phyloP scores from a whole-genome alignment of 2,113 vertebrate species.

The Chiloscyllium plagiosum region DNA sequence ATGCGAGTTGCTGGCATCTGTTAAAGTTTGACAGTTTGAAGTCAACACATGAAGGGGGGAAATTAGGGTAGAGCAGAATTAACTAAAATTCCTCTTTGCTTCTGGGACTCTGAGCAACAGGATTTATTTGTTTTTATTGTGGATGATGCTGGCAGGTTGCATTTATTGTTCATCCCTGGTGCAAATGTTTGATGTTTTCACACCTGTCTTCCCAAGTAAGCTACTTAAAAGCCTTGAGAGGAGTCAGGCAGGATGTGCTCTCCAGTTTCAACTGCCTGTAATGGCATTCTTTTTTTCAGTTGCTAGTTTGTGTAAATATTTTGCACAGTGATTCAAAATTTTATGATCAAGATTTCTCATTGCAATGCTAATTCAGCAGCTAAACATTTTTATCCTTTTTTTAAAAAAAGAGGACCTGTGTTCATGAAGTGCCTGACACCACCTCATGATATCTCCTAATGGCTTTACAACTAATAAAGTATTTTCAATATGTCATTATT shows the following conservation, averaged over 20 bases:
- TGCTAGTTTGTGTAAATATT: neutral
- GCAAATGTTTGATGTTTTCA: neutral
- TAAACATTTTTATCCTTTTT: neutral
- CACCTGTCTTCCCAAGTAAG: neutral
- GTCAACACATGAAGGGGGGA: neutral
- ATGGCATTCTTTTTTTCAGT: neutral
- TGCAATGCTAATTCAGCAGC: neutral
- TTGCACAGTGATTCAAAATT: neutral
- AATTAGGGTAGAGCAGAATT: neutral
- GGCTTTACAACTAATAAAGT: neutral
- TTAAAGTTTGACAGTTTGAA: neutral
- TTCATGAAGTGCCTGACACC: neutral
- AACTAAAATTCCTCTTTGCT: neutral
- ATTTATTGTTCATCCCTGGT: neutral
- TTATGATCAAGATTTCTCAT: neutral
- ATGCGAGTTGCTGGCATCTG: neutral
- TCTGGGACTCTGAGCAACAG: neutral
- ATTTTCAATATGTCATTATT: neutral
- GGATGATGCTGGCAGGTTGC: neutral
- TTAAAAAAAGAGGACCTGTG: neutral
- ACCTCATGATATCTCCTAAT: neutral
- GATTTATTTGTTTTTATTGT: neutral
- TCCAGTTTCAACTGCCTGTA: neutral
- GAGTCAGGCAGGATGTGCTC: neutral
- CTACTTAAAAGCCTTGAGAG: neutral